A percentile compares a stretch with the other conserved stretches of the same genome.
phyloP scores from a whole-genome alignment of 2,797 vertebrate genomes.

The Sebastes vulpes region DNA sequence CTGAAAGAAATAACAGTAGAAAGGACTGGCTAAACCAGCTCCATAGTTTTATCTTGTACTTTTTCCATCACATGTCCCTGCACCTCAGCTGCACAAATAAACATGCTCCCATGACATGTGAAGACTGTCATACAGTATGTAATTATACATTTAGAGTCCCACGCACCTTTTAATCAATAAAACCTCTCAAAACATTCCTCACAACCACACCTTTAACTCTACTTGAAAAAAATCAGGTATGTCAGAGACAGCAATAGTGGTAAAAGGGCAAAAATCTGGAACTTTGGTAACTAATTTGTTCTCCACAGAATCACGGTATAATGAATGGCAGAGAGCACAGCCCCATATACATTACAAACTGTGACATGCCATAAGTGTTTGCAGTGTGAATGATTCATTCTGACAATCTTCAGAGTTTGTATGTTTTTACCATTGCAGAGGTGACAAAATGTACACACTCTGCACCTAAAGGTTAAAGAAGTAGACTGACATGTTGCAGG shows the following conservation, averaged over 20 bases:
- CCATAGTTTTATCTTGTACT: not conserved
- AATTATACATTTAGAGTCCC: too few relatives aligned
- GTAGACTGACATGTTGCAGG: not conserved
- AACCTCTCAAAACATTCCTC: not conserved
- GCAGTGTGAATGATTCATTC: not conserved
- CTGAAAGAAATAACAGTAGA: not conserved
- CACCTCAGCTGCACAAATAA: not conserved
- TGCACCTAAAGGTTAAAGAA: not conserved
- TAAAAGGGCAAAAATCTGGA: not conserved
- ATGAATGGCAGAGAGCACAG: not conserved
- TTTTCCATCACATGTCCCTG: not conserved
- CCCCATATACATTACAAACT: not conserved
- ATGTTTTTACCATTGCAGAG: not conserved
- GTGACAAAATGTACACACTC: not conserved
- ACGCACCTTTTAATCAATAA: too few relatives aligned
- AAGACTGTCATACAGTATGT: not conserved
- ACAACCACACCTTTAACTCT: not conserved
- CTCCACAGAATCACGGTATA: not conserved
- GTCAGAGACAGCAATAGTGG: not conserved
- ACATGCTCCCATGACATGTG: not conserved
- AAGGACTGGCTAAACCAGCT: not conserved
- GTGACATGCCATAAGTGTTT: too few relatives aligned
- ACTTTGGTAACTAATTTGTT: fast-evolving
- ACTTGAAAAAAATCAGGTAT: not conserved
- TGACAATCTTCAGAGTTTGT: not conserved